A percentile compares a stretch with the other conserved stretches of the same genome.
Conservation (phyloP, 1,140 invertebrate genomes). For the Megathymus violae region DNA sequence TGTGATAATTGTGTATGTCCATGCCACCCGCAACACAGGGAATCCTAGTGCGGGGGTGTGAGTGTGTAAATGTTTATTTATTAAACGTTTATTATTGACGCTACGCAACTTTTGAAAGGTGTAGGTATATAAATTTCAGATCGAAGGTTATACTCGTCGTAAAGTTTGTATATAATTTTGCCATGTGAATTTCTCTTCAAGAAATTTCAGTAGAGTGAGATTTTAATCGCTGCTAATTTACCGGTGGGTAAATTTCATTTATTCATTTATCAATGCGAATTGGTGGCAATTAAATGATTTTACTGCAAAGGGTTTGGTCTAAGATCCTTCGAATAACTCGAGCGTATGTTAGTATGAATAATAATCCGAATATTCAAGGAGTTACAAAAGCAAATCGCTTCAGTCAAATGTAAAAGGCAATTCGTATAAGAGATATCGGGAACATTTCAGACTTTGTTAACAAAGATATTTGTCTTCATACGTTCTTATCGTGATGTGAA, state of each 20-base stretch:
- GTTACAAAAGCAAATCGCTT: slow-evolving; percentile 23
- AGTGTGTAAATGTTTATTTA: too few relatives aligned
- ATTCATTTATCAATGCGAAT: slow-evolving; percentile 4
- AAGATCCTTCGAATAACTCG: slow-evolving; percentile 1
- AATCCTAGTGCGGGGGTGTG: too few relatives aligned
- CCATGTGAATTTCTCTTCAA: neutral
- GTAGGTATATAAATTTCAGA: too few relatives aligned
- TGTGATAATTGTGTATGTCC: too few relatives aligned
- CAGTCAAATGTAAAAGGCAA: slow-evolving; percentile 16
- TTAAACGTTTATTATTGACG: too few relatives aligned
- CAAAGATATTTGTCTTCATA: too few relatives aligned
- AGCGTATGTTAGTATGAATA: slow-evolving; percentile 17
- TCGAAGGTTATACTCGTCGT: neutral
- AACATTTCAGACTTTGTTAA: neutral
- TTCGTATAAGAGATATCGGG: slow-evolving; percentile 13
- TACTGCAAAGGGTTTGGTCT: neutral
- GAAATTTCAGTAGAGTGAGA: neutral
- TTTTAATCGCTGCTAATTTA: too few relatives aligned
- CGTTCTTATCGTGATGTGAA: too few relatives aligned
- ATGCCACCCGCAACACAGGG: too few relatives aligned
- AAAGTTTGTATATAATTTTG: neutral
- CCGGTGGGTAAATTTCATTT: slow-evolving; percentile 1
- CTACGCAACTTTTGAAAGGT: too few relatives aligned
- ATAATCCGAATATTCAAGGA: slow-evolving; percentile 22
- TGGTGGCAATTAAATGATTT: neutral